Conservation (phyloP, 2,888 invertebrate genomes). For the Xylota segnis region DNA sequence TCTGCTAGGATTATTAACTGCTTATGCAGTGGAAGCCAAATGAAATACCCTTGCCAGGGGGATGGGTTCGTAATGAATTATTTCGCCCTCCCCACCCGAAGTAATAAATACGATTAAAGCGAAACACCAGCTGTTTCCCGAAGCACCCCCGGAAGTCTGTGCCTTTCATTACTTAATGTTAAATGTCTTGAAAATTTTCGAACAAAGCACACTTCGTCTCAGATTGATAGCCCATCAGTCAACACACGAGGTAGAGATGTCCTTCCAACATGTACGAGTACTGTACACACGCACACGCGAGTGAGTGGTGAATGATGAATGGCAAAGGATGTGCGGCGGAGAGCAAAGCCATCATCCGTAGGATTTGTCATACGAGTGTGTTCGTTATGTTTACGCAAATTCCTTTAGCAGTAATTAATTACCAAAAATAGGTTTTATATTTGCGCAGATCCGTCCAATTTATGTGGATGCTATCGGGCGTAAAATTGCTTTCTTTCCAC, state of each 20-base stretch:
- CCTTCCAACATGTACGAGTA: constrained; percentile 64
- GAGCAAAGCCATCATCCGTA: constrained; percentile 16
- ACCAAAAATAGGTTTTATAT: constrained; percentile 69
- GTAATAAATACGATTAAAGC: constrained; percentile 45
- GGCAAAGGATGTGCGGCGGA: constrained; percentile 10
- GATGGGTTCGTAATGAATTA: constrained; percentile 39
- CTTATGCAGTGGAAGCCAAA: constrained; percentile 35
- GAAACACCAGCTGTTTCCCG: constrained; percentile 48
- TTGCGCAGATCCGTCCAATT: constrained; percentile 59
- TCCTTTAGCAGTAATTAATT: constrained; percentile 73
- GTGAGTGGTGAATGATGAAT: constrained; percentile 59
- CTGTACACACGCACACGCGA: not conserved
- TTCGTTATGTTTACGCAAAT: constrained; percentile 61
- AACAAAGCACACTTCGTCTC: constrained; percentile 46
- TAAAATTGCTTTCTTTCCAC: constrained; percentile 55
- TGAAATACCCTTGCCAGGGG: constrained; percentile 28
- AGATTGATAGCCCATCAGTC: constrained; percentile 71
- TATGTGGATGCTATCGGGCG: constrained; percentile 46
- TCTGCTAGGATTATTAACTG: constrained; percentile 63
- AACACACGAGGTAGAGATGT: constrained; percentile 60
- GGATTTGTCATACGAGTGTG: constrained; percentile 27
- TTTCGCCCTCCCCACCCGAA: constrained; percentile 11
- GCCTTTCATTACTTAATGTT: constrained; percentile 54
- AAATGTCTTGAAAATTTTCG: constrained; percentile 59
- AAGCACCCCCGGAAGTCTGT: constrained; percentile 1